These are phyloP conservation scores for Trissolcus basalis DNA, from an alignment of 1,140 invertebrate genomes.

Conservation along the genomic window DNA sequence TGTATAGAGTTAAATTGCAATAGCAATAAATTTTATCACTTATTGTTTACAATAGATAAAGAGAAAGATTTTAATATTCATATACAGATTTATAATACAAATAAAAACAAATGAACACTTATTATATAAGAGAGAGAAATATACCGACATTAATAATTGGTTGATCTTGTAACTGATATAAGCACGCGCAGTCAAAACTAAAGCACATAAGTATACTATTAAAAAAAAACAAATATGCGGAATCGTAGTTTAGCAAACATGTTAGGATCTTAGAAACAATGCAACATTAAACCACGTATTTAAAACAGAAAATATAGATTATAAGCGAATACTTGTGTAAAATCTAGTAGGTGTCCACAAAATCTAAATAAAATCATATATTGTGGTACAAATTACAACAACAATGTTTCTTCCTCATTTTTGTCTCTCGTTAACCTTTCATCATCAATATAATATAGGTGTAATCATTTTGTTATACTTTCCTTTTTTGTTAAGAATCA, in stretches of 20 bases:
- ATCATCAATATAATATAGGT: too few relatives aligned
- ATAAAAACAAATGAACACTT: slow-evolving; percentile 31
- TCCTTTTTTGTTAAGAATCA: too few relatives aligned
- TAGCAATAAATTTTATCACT: slow-evolving; percentile 54
- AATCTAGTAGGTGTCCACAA: slow-evolving; percentile 77
- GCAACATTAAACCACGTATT: slow-evolving; percentile 76
- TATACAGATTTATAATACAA: slow-evolving; percentile 55
- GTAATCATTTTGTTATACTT: too few relatives aligned
- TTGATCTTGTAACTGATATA: slow-evolving; percentile 65
- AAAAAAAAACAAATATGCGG: slow-evolving; percentile 64
- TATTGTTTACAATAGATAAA: slow-evolving; percentile 58
- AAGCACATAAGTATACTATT: slow-evolving; percentile 76
- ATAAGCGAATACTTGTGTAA: slow-evolving; percentile 76
- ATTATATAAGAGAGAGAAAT: slow-evolving; percentile 51
- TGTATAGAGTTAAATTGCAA: slow-evolving; percentile 49
- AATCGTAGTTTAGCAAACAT: slow-evolving; percentile 74
- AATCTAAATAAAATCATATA: slow-evolving; percentile 77
- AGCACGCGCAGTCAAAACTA: slow-evolving; percentile 67
- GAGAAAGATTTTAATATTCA: slow-evolving; percentile 51
- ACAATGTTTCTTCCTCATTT: slow-evolving; percentile 2
- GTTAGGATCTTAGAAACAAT: slow-evolving; percentile 74
- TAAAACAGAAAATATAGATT: slow-evolving; percentile 72
- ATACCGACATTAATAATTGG: slow-evolving; percentile 53
- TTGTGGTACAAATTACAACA: slow-evolving; percentile 74
- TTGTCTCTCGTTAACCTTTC: background rate